These are phyloP conservation scores for Laothoe populi DNA, from an alignment of 2,888 invertebrate species.

Conservation along the genomic window DNA sequence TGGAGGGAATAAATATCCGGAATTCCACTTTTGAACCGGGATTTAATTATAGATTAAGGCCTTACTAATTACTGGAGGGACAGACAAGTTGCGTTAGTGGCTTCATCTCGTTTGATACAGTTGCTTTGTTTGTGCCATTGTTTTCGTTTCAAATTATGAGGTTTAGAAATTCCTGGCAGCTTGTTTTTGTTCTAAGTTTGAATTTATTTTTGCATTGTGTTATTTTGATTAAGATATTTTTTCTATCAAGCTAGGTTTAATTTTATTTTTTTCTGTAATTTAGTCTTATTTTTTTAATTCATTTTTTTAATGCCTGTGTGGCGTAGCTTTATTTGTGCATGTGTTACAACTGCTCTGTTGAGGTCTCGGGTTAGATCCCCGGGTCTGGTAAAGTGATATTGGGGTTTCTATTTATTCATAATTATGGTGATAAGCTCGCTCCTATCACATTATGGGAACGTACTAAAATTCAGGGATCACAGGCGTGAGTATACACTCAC, in stretches of 20 bases:
- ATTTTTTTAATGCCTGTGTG: no score
- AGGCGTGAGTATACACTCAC: no score
- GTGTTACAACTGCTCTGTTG: no score
- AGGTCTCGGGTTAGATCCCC: no score
- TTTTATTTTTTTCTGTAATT: background rate
- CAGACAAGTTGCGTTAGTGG: conserved; percentile 10
- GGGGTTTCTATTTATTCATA: no score
- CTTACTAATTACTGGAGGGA: conserved; percentile 33
- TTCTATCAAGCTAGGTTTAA: background rate
- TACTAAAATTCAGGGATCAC: no score
- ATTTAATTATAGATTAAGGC: conserved; percentile 48
- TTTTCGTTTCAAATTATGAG: background rate
- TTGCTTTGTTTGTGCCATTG: conserved; percentile 9
- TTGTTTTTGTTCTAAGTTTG: conserved; percentile 2
- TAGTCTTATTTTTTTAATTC: no score
- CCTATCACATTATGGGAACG: no score
- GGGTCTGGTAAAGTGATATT: no score
- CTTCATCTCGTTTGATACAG: conserved; percentile 11
- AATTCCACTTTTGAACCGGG: conserved; percentile 49
- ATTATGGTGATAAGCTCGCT: no score
- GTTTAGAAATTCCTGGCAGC: conserved; percentile 1
- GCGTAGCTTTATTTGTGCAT: no score
- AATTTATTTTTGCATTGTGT: background rate
- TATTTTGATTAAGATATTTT: background rate
- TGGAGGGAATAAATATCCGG: conserved; percentile 57